Evolutionary conservation across 2,888 invertebrate genomes (phyloP).

Genomic region (Rhagonycha fulva): DNA sequence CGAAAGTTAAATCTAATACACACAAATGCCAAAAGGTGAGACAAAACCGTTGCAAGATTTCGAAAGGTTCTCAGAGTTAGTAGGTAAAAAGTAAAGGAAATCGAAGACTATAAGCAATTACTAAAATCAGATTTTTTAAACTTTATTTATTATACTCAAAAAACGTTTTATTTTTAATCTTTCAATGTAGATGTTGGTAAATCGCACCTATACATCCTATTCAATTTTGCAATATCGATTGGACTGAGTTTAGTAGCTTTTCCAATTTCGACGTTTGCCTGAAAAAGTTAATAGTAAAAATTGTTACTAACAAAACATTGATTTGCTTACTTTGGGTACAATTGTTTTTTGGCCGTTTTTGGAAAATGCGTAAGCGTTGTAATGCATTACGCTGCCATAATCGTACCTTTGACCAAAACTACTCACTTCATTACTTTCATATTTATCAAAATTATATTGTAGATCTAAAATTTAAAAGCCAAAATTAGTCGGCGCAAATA

Average conservation of each 20-base stretch:
- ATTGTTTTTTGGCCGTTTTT: constrained; percentile 70
- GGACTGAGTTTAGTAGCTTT: constrained; percentile 62
- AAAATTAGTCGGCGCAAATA: too few species aligned
- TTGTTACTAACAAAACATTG: neutral
- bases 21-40: too few species aligned
- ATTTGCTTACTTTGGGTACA: constrained; percentile 56
- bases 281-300: too few species aligned
- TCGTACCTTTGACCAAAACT: constrained; percentile 72
- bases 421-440: constrained; percentile 65
- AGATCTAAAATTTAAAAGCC: constrained; percentile 49
- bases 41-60: too few species aligned
- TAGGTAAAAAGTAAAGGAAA: too few species aligned
- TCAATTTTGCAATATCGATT: constrained; percentile 62
- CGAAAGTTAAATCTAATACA: too few species aligned
- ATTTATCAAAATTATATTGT: constrained; percentile 69
- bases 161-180: too few species aligned
- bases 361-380: constrained; percentile 68
- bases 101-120: too few species aligned
- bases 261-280: constrained; percentile 58
- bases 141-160: too few species aligned
- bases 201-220: constrained; percentile 59
- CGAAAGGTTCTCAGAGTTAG: too few species aligned
- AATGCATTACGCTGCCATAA: constrained; percentile 76
- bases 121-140: too few species aligned
- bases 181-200: too few species aligned